These are phyloP conservation scores for Oncorhynchus masou DNA, from an alignment of 2,113 vertebrate genomes.

Conservation along the genomic window DNA sequence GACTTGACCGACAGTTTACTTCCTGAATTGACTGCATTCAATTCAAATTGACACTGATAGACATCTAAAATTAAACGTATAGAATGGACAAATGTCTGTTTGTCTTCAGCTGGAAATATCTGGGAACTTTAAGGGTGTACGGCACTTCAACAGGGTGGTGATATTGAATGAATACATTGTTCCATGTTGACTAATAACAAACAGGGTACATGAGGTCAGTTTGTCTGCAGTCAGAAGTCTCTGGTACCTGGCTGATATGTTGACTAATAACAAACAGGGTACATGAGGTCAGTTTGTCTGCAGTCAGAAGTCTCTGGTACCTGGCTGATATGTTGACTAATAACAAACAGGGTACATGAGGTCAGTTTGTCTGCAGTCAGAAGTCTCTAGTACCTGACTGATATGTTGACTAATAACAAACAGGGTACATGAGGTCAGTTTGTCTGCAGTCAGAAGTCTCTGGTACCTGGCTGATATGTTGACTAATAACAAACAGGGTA, in stretches of 20 bases:
- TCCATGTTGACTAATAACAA: constrained; percentile 68
- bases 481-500: constrained; percentile 72
- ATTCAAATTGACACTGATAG: no score
- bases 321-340: constrained; percentile 95
- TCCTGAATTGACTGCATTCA: no score
- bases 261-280: constrained; percentile 47
- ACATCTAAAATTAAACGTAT: background rate
- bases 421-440: no score
- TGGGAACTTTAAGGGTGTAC: background rate
- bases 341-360: constrained; percentile 42
- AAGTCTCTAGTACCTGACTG: constrained; percentile 81
- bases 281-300: background rate
- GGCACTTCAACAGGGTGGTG: background rate
- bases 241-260: constrained; percentile 92
- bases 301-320: constrained; percentile 61
- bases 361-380: background rate
- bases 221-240: background rate
- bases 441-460: background rate
- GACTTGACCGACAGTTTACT: background rate
- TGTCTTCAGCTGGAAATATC: background rate
- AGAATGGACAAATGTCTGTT: background rate
- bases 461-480: constrained; percentile 96
- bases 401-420: constrained; percentile 78
- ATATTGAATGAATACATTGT: no score
- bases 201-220: no score